Conservation (phyloP, 2,113 vertebrate species). For the Corapipo altera region DNA sequence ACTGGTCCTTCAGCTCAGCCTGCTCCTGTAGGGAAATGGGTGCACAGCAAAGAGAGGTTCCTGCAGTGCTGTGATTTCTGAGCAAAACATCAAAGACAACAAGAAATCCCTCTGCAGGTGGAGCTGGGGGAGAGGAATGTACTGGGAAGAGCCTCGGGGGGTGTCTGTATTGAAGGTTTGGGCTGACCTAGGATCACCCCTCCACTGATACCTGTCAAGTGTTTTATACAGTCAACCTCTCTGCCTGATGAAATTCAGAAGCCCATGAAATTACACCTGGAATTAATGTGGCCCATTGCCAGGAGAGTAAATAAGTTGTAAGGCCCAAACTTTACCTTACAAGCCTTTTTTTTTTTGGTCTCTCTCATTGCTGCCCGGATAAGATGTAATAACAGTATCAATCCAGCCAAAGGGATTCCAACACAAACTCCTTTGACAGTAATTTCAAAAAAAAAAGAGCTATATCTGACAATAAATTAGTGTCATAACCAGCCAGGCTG, state of each 20-base stretch:
- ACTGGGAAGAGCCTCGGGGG: neutral
- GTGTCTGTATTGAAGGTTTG: neutral
- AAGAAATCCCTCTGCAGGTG: neutral
- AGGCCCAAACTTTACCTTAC: neutral
- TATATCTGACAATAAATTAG: slow-evolving; percentile 36
- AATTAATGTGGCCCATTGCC: neutral
- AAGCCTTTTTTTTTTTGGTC: neutral
- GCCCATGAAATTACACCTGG: slow-evolving; percentile 29
- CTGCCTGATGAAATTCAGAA: slow-evolving; percentile 44
- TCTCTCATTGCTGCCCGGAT: neutral
- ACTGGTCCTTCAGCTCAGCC: neutral
- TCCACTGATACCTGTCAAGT: slow-evolving; percentile 7
- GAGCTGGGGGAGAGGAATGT: neutral
- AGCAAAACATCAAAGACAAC: neutral
- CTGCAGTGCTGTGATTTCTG: neutral
- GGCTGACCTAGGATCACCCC: slow-evolving; percentile 1
- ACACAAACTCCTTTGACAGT: neutral
- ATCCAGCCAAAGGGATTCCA: neutral
- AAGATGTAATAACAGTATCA: neutral
- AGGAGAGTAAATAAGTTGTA: neutral
- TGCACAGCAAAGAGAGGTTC: neutral
- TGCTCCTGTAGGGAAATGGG: neutral
- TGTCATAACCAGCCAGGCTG: slow-evolving; percentile 20
- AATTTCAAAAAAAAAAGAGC: neutral
- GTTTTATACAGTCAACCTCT: slow-evolving; percentile 8